Evolutionary conservation across 2,888 invertebrate genomes (phyloP).

Genomic region (Aricia artaxerxes): DNA sequence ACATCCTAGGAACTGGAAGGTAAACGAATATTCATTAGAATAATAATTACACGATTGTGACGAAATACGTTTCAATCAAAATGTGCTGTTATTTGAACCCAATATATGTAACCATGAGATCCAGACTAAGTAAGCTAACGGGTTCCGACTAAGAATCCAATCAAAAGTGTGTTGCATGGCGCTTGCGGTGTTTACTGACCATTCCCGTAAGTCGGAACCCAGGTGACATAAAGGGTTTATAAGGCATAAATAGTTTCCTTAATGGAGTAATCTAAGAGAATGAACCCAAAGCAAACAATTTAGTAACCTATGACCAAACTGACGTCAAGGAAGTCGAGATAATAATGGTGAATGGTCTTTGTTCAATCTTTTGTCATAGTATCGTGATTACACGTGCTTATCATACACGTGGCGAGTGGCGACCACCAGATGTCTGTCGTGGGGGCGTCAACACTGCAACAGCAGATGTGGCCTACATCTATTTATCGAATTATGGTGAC

Average conservation of each 20-base stretch:
- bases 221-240: not conserved
- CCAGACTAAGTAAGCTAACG: no score
- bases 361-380: slow-evolving; percentile 11
- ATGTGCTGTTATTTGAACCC: not conserved
- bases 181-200: no score
- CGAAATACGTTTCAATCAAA: not conserved
- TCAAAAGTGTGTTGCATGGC: no score
- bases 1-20: slow-evolving; percentile 92
- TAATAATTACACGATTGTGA: not conserved
- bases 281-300: not conserved
- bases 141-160: no score
- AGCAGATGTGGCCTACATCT: slow-evolving; percentile 3
- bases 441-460: slow-evolving; percentile 31
- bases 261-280: not conserved
- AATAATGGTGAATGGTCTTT: not conserved
- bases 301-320: not conserved
- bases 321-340: not conserved
- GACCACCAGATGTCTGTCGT: slow-evolving; percentile 31
- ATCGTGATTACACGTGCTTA: slow-evolving; percentile 23
- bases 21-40: not conserved
- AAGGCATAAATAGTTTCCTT: not conserved
- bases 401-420: slow-evolving; percentile 32
- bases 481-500: not conserved
- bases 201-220: no score
- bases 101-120: no score